Conservation (phyloP, 2,797 vertebrate species). For the Eulemur coronatus region DNA sequence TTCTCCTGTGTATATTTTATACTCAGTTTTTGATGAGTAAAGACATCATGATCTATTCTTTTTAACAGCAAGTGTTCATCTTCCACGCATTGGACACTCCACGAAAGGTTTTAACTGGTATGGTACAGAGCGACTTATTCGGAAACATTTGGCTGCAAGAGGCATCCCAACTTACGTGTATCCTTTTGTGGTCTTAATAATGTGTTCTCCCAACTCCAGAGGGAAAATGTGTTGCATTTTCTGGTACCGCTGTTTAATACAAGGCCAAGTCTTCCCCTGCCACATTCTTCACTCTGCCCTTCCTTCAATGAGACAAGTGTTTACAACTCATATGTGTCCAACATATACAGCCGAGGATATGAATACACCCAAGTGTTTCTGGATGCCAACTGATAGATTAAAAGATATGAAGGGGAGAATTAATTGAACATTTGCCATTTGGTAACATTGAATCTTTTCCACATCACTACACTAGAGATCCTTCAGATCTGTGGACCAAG, state of each 20-base stretch:
- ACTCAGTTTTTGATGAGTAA: neutral
- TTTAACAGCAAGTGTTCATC: slow-evolving; percentile 92
- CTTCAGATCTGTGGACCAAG: neutral
- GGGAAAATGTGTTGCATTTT: neutral
- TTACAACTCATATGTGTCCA: neutral
- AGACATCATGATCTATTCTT: neutral
- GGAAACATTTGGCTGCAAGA: slow-evolving; percentile 90
- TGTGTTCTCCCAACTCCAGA: neutral
- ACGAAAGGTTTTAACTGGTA: slow-evolving; percentile 97
- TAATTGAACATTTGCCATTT: neutral
- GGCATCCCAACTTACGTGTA: slow-evolving; percentile 93
- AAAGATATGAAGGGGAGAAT: neutral
- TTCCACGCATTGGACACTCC: slow-evolving; percentile 94
- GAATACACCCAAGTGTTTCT: neutral
- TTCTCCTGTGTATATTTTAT: neutral
- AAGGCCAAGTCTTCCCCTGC: neutral
- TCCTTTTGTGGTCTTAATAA: slow-evolving; percentile 81
- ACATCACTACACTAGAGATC: neutral
- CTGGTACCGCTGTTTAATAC: neutral
- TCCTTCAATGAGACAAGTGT: neutral
- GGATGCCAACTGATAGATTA: neutral
- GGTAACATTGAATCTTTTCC: neutral
- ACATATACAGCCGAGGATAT: neutral
- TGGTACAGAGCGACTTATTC: slow-evolving; percentile 93
- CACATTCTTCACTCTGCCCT: neutral